Conservation (phyloP, 2,888 invertebrate species). For the Tolmerus cingulatus region DNA sequence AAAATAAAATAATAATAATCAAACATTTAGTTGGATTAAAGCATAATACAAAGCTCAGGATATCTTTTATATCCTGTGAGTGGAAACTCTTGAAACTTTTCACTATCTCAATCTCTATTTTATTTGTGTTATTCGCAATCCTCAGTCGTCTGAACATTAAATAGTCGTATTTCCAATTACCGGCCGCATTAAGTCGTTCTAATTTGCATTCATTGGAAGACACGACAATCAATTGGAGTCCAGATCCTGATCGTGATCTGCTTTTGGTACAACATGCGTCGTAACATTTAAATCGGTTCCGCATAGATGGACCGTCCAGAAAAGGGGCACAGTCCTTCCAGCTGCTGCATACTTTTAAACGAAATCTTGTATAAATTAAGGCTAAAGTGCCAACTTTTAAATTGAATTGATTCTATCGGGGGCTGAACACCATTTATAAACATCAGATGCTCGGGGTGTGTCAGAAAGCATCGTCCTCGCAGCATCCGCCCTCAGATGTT, state of each 20-base stretch:
- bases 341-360: background rate
- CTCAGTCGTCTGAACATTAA: background rate
- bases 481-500: background rate
- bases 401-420: constrained; percentile 20
- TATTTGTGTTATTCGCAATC: background rate
- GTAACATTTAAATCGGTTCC: background rate
- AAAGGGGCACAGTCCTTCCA: background rate
- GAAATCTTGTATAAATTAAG: constrained; percentile 6
- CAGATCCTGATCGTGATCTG: background rate
- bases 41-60: too few relatives aligned
- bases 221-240: background rate
- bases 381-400: constrained; percentile 22
- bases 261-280: background rate
- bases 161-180: background rate
- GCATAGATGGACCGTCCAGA: background rate
- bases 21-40: too few relatives aligned
- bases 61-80: background rate
- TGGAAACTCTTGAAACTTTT: background rate
- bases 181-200: background rate
- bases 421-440: background rate
- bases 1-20: too few relatives aligned
- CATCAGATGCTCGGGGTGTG: constrained; percentile 18
- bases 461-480: background rate
- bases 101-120: background rate
- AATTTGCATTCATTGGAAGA: background rate